Percentiles rank a stretch among this genome's conserved stretches.
phyloP scores from a whole-genome alignment of 2,888 invertebrate species.

The Cistogaster globosa region DNA sequence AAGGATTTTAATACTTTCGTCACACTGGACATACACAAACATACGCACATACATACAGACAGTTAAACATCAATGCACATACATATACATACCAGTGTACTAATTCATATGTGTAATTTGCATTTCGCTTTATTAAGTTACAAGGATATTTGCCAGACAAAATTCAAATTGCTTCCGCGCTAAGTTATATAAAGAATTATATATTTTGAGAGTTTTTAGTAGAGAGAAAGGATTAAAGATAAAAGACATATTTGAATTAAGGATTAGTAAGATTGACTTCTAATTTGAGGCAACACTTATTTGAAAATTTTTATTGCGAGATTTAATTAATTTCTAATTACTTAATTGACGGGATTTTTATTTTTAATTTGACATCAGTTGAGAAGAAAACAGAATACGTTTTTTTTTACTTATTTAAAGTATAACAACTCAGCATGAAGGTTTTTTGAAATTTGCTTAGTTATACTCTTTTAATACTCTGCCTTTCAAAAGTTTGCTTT shows the following conservation, averaged over 20 bases:
- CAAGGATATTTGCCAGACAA: slow-evolving; percentile 29
- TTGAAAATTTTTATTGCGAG: slow-evolving; percentile 4
- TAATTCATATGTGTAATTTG: slow-evolving; percentile 23
- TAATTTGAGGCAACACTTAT: slow-evolving; percentile 17
- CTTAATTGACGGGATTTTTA: neutral
- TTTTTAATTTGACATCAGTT: neutral
- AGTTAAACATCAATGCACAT: neutral
- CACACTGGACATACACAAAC: slow-evolving; percentile 58
- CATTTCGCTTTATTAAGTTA: slow-evolving; percentile 19
- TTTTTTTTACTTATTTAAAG: too few relatives aligned
- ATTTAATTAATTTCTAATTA: slow-evolving; percentile 7
- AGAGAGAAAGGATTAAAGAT: neutral
- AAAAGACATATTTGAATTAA: slow-evolving; percentile 6
- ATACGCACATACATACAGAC: neutral
- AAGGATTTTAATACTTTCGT: slow-evolving; percentile 60
- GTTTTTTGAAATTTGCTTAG: too few relatives aligned
- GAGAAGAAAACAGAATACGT: too few relatives aligned
- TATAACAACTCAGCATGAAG: too few relatives aligned
- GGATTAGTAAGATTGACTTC: slow-evolving; percentile 60
- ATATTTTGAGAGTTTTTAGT: neutral
- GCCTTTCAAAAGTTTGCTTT: too few relatives aligned
- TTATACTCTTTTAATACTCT: too few relatives aligned
- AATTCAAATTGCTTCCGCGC: slow-evolving; percentile 24
- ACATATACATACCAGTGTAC: neutral
- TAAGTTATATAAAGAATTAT: slow-evolving; percentile 51